Evolutionary conservation across 2,888 invertebrate genomes (phyloP), one percentile per base, ranked within the genome.

Genomic region (Tenthredo livida): DNA sequence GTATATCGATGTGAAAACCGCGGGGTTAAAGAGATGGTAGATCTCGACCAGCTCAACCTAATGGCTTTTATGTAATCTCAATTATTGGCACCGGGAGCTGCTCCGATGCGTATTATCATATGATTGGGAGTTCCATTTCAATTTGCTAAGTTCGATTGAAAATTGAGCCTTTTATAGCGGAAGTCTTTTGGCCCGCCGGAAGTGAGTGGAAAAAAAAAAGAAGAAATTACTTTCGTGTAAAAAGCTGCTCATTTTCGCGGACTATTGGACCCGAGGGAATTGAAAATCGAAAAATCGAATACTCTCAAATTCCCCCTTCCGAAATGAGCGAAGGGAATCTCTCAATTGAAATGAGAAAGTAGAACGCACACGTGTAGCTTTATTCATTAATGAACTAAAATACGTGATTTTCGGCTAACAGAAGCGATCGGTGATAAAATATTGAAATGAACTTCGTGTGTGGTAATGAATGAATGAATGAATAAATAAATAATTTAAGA

Each of bases 61-160:
- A 77, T 77, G 10, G 77, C 50, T 29, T 77, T 77, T 77, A 54
- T 50, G 50, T 77, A 77, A 77, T 77, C 50, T 54, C 77, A 77
- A 77, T 77, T 77, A 73, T 67, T 33, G 33, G 29, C 25, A 43
- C 40, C 1, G 43, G 21, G n/a, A 33, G 29, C 15, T 50, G 50
- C 3, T 54, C 47, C 50, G 17, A 47, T n/a, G 77, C 58, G 77
- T 54, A 50, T 77, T 61, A 80, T 80, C 58, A 33, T 77, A n/a
- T 40, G 50, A 77, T 77, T 54, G 77, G 54, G 33, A 80, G 40
- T 33, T 80, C 50, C 50, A 50, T 77, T 61, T 40, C 61, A 80
- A 80, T 80, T 77, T 29, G 17, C 77, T 29, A 80, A 33, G 58
- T 80, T 80, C 37, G 40, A 80, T 80, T 80, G 61, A 37, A 40